These are phyloP conservation scores for Morone chrysops DNA, from an alignment of 2,113 vertebrate species.

Conservation along the genomic window DNA sequence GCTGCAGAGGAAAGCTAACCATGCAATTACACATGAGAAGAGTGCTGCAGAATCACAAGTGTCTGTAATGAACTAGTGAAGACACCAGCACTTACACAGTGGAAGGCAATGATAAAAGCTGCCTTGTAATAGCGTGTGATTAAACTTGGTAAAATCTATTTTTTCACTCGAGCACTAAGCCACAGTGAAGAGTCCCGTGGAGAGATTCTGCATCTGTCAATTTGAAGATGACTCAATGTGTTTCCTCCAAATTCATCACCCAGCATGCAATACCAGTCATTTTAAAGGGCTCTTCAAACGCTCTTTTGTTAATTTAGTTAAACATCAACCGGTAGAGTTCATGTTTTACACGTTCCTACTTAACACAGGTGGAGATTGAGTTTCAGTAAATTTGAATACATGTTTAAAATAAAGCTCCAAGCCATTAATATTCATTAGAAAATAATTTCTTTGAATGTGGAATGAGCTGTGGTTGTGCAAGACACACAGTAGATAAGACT, in stretches of 20 bases:
- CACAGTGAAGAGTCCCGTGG: slow-evolving; percentile 66
- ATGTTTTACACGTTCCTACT: slow-evolving; percentile 72
- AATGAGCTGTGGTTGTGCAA: slow-evolving; percentile 41
- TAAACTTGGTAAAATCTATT: slow-evolving; percentile 73
- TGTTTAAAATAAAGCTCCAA: slow-evolving; percentile 69
- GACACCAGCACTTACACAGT: slow-evolving; percentile 69
- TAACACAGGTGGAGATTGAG: slow-evolving; percentile 63
- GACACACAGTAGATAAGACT: neutral
- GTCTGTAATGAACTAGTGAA: slow-evolving; percentile 76
- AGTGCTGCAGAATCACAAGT: slow-evolving; percentile 73
- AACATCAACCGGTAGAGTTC: slow-evolving; percentile 68
- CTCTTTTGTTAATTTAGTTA: slow-evolving; percentile 83
- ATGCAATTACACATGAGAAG: slow-evolving; percentile 78
- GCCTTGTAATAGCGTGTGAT: slow-evolving; percentile 73
- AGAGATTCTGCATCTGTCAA: slow-evolving; percentile 65
- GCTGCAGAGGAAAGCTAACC: slow-evolving; percentile 71
- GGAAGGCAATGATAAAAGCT: slow-evolving; percentile 68
- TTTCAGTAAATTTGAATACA: slow-evolving; percentile 72
- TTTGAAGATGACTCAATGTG: slow-evolving; percentile 68
- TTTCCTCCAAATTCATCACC: slow-evolving; percentile 64
- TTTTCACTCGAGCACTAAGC: slow-evolving; percentile 55
- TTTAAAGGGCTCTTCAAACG: slow-evolving; percentile 68
- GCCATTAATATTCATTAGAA: slow-evolving; percentile 70
- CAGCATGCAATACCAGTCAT: slow-evolving; percentile 52
- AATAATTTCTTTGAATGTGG: slow-evolving; percentile 62